phyloP scores from a whole-genome alignment of 2,888 invertebrate genomes.

The Spialia ferax region DNA sequence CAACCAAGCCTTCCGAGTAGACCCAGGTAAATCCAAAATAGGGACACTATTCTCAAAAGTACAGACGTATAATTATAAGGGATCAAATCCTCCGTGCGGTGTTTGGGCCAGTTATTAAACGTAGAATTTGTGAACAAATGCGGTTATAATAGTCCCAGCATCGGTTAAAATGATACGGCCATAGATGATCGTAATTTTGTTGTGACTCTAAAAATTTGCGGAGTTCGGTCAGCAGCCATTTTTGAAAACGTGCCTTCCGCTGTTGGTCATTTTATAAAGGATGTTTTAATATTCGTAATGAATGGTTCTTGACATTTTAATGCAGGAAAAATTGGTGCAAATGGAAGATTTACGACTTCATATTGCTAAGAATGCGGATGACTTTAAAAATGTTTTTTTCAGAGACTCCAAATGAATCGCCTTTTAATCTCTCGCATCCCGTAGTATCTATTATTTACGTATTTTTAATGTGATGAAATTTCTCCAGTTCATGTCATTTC shows the following conservation, averaged over 20 bases:
- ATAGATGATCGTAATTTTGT: conserved; percentile 64
- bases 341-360: conserved; percentile 61
- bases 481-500: too few species aligned
- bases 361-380: conserved; percentile 45
- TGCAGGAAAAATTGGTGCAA: conserved; percentile 55
- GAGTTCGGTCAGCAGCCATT: conserved; percentile 59
- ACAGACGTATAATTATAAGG: conserved; percentile 81
- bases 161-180: conserved; percentile 70
- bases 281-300: conserved; percentile 62
- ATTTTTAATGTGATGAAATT: too few species aligned
- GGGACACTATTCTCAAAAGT: conserved; percentile 65
- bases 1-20: conserved; percentile 55
- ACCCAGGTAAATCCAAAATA: conserved; percentile 68
- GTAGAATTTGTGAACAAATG: conserved; percentile 76
- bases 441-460: too few species aligned
- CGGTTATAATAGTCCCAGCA: conserved; percentile 77
- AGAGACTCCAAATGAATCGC: conserved; percentile 4
- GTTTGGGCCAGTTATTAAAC: conserved; percentile 77
- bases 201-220: conserved; percentile 58
- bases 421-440: not conserved
- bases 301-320: conserved; percentile 63
- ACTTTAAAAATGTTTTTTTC: conserved; percentile 43
- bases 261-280: conserved; percentile 52
- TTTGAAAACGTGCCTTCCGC: conserved; percentile 74
- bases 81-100: conserved; percentile 72